These are phyloP conservation scores for Dicranocentrus wangi DNA, from an alignment of 2,888 invertebrate species.

Conservation along the genomic window DNA sequence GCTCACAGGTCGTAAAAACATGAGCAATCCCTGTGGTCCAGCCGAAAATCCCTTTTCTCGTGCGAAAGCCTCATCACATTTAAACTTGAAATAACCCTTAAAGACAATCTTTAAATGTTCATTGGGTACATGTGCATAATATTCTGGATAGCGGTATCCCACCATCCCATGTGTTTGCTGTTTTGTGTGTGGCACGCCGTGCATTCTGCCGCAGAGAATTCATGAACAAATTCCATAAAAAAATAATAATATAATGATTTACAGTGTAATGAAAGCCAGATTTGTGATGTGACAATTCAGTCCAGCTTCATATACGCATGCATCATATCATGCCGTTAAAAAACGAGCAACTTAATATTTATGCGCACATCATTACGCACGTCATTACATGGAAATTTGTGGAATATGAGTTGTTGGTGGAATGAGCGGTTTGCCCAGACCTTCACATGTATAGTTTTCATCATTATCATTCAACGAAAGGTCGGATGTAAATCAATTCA, in stretches of 20 bases:
- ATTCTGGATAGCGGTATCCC: neutral
- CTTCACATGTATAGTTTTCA: no score
- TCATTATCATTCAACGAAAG: no score
- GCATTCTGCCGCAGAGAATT: no score
- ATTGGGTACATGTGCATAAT: neutral
- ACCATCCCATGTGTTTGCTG: neutral
- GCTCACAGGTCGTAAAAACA: conserved; percentile 13
- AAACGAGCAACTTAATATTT: no score
- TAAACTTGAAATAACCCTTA: neutral
- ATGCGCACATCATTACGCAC: no score
- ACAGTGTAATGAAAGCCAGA: neutral
- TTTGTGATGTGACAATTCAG: neutral
- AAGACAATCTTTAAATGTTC: neutral
- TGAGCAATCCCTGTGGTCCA: conserved; percentile 17
- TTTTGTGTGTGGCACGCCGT: neutral
- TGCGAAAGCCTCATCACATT: neutral
- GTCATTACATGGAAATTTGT: no score
- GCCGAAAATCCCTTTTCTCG: neutral
- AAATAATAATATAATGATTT: neutral
- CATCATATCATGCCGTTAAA: no score
- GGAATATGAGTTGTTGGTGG: no score
- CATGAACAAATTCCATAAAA: no score
- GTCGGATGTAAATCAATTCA: no score
- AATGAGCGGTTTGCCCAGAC: no score
- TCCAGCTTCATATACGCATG: no score